These are phyloP conservation scores for Hanleya hanleyi DNA, from an alignment of 2,888 invertebrate species.

Conservation along the genomic window DNA sequence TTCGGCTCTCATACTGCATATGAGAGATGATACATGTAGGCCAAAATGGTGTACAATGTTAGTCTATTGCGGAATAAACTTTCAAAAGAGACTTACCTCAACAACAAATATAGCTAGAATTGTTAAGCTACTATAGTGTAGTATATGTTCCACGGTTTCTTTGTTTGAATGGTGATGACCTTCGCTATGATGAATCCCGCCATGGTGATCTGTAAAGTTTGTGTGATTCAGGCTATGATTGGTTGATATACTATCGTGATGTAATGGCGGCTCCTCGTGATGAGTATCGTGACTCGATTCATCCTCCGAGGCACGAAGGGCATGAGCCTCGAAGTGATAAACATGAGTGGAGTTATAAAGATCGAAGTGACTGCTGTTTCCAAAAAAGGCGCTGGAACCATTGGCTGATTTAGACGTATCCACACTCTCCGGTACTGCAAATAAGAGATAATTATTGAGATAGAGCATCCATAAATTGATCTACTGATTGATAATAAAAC, in stretches of 20 bases:
- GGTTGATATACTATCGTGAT: neutral
- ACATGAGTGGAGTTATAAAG: neutral
- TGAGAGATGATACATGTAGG: too few species aligned
- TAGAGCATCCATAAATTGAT: too few species aligned
- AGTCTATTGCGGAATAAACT: too few species aligned
- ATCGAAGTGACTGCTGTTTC: neutral
- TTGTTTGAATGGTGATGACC: slow-evolving; percentile 8
- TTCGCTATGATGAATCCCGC: neutral
- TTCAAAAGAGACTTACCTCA: slow-evolving; percentile 10
- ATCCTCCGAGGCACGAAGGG: neutral
- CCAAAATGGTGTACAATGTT: too few species aligned
- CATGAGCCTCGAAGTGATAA: neutral
- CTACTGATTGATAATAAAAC: too few species aligned
- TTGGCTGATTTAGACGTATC: neutral
- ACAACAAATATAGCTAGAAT: slow-evolving; percentile 7
- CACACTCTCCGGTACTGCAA: neutral
- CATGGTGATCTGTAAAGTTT: neutral
- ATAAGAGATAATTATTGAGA: too few species aligned
- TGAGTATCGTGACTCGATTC: slow-evolving; percentile 7
- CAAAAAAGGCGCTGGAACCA: neutral
- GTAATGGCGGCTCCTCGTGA: neutral
- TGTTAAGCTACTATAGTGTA: slow-evolving; percentile 9
- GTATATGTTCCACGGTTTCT: slow-evolving; percentile 11
- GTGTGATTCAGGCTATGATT: neutral
- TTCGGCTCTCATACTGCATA: too few species aligned